These are phyloP conservation scores for Zalophus californianus DNA, from an alignment of 2,797 vertebrate species.

Conservation along the genomic window DNA sequence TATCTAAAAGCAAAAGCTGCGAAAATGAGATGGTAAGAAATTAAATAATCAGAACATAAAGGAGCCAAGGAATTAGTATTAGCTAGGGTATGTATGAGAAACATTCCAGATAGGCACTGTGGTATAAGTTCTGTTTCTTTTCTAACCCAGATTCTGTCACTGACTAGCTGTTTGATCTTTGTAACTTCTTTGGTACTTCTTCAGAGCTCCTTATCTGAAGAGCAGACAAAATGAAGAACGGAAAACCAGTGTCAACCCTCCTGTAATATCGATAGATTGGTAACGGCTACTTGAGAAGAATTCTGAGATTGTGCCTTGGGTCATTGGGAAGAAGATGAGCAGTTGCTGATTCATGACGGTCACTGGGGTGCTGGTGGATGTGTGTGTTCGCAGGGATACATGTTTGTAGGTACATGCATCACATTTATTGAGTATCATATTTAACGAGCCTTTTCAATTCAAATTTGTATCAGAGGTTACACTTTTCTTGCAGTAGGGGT, in stretches of 20 bases:
- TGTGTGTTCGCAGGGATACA: not conserved
- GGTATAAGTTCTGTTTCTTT: slow-evolving; percentile 63
- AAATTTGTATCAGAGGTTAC: not conserved
- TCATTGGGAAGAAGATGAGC: not conserved
- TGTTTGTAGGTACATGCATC: not conserved
- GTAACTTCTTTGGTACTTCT: slow-evolving; percentile 40
- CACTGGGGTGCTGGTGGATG: not conserved
- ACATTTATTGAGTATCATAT: not conserved
- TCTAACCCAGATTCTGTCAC: slow-evolving; percentile 54
- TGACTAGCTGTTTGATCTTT: slow-evolving; percentile 72
- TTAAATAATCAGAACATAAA: slow-evolving; percentile 5
- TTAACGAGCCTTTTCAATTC: slow-evolving; percentile 15
- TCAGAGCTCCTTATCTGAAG: slow-evolving; percentile 66
- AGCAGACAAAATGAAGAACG: slow-evolving; percentile 54
- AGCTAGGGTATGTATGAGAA: not conserved
- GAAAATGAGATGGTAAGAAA: slow-evolving; percentile 7
- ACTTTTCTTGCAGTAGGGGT: not conserved
- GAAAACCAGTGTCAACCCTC: slow-evolving; percentile 60
- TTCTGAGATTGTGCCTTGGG: not conserved
- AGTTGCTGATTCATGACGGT: not conserved
- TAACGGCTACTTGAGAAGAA: slow-evolving; percentile 30
- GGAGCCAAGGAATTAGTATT: not conserved
- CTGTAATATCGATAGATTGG: slow-evolving; percentile 58
- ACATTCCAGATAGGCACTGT: slow-evolving; percentile 36
- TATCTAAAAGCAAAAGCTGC: slow-evolving; percentile 54